A percentile compares a stretch with the other conserved stretches of the same genome.
These are phyloP conservation scores for Characodon lateralis DNA, from an alignment of 2,797 vertebrate species.

Conservation along the genomic window DNA sequence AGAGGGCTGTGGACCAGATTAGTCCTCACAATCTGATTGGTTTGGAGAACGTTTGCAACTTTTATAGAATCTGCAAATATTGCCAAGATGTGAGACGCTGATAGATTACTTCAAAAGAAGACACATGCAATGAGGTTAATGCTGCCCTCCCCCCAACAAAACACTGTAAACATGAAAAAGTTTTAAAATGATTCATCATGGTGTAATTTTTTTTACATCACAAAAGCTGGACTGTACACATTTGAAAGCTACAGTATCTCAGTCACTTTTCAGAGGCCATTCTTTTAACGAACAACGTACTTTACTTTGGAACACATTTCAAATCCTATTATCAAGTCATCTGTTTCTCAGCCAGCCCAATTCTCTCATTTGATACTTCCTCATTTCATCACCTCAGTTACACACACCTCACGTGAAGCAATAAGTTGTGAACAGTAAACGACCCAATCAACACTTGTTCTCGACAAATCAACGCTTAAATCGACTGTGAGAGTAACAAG, in stretches of 20 bases:
- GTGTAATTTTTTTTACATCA: not conserved
- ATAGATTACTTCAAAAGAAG: not conserved
- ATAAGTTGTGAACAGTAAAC: slow-evolving; percentile 29
- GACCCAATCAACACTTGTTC: slow-evolving; percentile 55
- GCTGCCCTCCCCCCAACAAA: not conserved
- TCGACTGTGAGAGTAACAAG: slow-evolving; percentile 25
- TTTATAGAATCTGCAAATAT: not conserved
- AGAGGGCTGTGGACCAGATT: not conserved
- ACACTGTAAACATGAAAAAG: not conserved
- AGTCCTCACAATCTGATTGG: not conserved
- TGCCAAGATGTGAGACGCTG: no score
- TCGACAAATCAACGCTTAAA: slow-evolving; percentile 35
- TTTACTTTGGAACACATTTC: not conserved
- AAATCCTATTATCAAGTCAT: slow-evolving; percentile 6
- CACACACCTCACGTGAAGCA: slow-evolving; percentile 20
- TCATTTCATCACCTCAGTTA: slow-evolving; percentile 16
- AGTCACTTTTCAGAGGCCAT: not conserved
- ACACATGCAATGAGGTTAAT: not conserved
- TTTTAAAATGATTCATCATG: not conserved
- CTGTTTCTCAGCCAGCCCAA: not conserved
- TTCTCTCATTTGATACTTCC: not conserved
- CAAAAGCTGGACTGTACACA: not conserved
- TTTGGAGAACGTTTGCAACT: not conserved
- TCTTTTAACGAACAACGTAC: not conserved
- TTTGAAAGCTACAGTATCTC: not conserved